Conservation (phyloP, 2,797 vertebrate genomes). For the Pteropus rufus region DNA sequence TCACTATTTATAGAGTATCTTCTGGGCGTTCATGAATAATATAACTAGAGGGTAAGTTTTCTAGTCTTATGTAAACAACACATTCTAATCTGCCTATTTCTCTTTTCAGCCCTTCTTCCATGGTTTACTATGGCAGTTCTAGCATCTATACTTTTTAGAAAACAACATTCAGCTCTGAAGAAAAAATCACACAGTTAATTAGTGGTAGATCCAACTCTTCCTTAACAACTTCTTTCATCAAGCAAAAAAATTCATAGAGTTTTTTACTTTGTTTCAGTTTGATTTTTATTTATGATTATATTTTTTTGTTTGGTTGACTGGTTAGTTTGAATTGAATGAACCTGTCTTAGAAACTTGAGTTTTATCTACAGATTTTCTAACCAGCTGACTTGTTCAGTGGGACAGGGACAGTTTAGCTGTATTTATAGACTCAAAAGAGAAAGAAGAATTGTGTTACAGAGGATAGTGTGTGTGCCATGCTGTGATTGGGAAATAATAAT, state of each 20-base stretch:
- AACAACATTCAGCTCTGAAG: not conserved
- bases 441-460: constrained; percentile 12
- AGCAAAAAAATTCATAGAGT: not conserved
- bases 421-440: constrained; percentile 61
- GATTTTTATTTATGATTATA: not conserved
- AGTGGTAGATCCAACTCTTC: not conserved
- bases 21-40: not conserved
- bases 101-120: not conserved
- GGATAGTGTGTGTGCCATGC: not conserved
- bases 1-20: not conserved
- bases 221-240: not conserved
- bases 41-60: not conserved
- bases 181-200: not conserved
- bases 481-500: constrained; percentile 41
- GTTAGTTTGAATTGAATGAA: constrained; percentile 21
- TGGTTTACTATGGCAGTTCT: not conserved
- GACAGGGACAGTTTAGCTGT: constrained; percentile 26
- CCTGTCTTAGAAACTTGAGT: not conserved
- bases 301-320: not conserved
- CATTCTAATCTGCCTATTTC: not conserved
- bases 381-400: not conserved
- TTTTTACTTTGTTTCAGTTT: not conserved
- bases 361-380: constrained; percentile 61
- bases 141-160: not conserved
- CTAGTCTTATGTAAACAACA: not conserved